phyloP scores from a whole-genome alignment of 2,888 invertebrate genomes.

The Taenaris catops region DNA sequence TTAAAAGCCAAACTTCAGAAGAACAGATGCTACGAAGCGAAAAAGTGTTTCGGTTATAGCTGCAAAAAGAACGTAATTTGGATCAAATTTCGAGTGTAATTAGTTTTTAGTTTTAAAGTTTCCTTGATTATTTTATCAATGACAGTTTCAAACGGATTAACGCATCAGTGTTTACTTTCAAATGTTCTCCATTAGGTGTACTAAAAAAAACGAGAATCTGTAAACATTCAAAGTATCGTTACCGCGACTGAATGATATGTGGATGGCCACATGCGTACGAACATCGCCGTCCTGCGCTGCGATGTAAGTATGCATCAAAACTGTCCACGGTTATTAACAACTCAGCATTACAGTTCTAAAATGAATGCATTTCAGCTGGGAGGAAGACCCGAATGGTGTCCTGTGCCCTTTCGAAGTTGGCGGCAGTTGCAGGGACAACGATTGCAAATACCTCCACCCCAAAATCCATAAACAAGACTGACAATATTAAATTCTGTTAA shows the following conservation, averaged over 20 bases:
- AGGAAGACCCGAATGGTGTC: conserved; percentile 67
- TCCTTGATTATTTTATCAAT: too few species aligned
- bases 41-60: too few species aligned
- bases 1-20: too few species aligned
- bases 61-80: too few species aligned
- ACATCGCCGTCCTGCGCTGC: conserved; percentile 44
- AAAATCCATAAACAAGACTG: conserved; percentile 43
- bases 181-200: conserved; percentile 17
- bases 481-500: too few species aligned
- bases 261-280: conserved; percentile 48
- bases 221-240: conserved; percentile 12
- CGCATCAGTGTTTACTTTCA: conserved; percentile 2
- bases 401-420: conserved; percentile 73
- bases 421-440: conserved; percentile 71
- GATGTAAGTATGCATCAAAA: conserved; percentile 59
- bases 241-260: conserved; percentile 23
- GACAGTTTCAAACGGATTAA: too few species aligned
- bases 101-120: too few species aligned
- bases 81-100: too few species aligned
- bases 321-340: conserved; percentile 35
- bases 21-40: too few species aligned
- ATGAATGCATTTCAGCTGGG: conserved; percentile 61
- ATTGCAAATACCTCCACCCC: conserved; percentile 73
- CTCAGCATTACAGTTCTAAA: conserved; percentile 25
- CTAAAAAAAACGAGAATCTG: conserved; percentile 9